Conservation (phyloP, 2,797 vertebrate species). For the Acanthiza pusilla region DNA sequence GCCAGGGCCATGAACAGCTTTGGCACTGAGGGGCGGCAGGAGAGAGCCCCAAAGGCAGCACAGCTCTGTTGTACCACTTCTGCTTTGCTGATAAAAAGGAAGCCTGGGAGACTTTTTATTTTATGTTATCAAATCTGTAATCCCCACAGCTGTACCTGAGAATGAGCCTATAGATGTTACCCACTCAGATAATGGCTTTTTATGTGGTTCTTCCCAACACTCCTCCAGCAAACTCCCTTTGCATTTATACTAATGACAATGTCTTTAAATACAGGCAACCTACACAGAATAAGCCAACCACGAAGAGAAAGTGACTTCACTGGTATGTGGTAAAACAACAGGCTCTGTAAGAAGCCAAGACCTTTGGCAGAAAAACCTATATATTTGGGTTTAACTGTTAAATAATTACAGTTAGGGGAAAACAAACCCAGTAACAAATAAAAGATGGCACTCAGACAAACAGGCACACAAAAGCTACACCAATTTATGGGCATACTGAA, state of each 20-base stretch:
- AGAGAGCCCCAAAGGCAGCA: background rate
- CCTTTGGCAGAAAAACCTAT: background rate
- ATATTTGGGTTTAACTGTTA: background rate
- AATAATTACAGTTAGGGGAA: background rate
- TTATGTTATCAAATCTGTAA: background rate
- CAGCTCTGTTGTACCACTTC: background rate
- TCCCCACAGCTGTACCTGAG: background rate
- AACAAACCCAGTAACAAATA: background rate
- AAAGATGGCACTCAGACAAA: background rate
- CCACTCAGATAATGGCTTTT: background rate
- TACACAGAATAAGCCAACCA: background rate
- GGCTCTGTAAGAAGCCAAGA: background rate
- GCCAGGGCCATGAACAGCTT: background rate
- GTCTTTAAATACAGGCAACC: background rate
- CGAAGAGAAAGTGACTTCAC: background rate
- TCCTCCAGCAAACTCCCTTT: background rate
- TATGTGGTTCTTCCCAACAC: background rate
- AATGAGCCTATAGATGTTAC: background rate
- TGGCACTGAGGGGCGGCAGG: fast-evolving
- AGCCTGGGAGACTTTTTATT: background rate
- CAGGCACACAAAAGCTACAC: background rate
- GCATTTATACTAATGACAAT: background rate
- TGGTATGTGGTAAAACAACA: background rate
- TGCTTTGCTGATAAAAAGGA: background rate
- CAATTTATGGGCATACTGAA: background rate